Evolutionary conservation across 1,140 invertebrate genomes (phyloP).

Genomic region (Metopolophium dirhodum): DNA sequence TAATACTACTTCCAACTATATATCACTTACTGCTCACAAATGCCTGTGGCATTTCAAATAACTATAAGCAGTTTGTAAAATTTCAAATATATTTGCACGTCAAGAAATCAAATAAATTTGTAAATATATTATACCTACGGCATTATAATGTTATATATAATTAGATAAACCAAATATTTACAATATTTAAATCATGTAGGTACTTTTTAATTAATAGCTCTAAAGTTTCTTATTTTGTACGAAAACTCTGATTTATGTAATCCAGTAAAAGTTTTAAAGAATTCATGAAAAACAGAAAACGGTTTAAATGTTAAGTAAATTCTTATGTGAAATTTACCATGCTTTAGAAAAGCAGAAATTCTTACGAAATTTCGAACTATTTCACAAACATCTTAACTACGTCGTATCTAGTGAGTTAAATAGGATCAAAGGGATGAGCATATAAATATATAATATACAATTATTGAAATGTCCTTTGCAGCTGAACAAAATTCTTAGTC

Average conservation of each 20-base stretch:
- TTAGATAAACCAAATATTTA: not conserved
- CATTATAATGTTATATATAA: not conserved
- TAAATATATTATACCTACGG: not conserved
- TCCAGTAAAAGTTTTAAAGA: not conserved
- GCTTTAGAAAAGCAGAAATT: not conserved
- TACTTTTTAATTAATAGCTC: not conserved
- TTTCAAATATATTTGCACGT: no score
- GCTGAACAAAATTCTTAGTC: not conserved
- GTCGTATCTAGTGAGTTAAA: not conserved
- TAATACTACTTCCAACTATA: not conserved
- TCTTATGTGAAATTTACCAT: not conserved
- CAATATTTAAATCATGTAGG: not conserved
- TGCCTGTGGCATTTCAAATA: not conserved
- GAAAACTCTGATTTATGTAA: not conserved
- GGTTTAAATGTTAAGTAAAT: not conserved
- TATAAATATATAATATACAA: not conserved
- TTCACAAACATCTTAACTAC: not conserved
- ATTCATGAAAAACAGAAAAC: not conserved
- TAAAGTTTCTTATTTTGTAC: not conserved
- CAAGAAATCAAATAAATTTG: not conserved
- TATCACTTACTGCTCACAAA: no score
- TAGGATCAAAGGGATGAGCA: not conserved
- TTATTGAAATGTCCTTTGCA: not conserved
- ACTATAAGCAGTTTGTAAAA: no score
- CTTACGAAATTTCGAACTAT: not conserved